Evolutionary conservation across 2,888 invertebrate genomes (phyloP).

Genomic region (Criorhina ranunculi): DNA sequence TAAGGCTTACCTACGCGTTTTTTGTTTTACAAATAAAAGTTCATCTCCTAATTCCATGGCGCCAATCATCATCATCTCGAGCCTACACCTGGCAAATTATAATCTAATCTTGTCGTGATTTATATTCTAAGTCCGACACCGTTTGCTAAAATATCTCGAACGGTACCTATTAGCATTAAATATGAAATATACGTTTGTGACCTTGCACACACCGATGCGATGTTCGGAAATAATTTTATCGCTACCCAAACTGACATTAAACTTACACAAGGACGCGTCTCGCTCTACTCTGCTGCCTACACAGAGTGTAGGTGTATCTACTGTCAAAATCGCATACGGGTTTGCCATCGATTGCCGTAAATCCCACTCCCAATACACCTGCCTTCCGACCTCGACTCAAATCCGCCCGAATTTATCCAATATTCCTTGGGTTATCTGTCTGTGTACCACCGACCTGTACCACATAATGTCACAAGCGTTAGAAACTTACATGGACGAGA

Average conservation of each 20-base stretch:
- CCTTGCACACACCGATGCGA: conserved; percentile 62
- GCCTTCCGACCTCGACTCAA: conserved; percentile 26
- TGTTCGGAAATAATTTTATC: conserved; percentile 64
- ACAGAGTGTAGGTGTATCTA: conserved; percentile 8
- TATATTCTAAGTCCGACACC: conserved; percentile 37
- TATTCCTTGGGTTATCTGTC: conserved; percentile 57
- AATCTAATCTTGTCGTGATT: conserved; percentile 55
- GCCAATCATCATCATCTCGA: conserved; percentile 12
- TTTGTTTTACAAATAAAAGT: neutral
- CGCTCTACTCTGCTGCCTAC: neutral
- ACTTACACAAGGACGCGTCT: conserved; percentile 35
- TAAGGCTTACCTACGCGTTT: no score
- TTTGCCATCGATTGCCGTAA: conserved; percentile 68
- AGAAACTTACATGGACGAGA: conserved; percentile 34
- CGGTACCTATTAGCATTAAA: conserved; percentile 51
- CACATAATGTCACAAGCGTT: conserved; percentile 38
- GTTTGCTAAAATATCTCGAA: conserved; percentile 23
- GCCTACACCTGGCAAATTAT: conserved; percentile 46
- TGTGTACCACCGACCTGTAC: conserved; percentile 12
- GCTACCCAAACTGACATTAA: conserved; percentile 55
- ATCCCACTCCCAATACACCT: conserved; percentile 61
- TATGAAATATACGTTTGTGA: conserved; percentile 64
- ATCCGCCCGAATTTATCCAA: conserved; percentile 65
- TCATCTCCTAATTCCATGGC: neutral
- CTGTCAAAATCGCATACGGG: conserved; percentile 49